A percentile compares a stretch with the other conserved stretches of the same genome.
These are phyloP conservation scores for Drosophila fulvimacula DNA, from an alignment of 2,888 invertebrate genomes.

Conservation along the genomic window DNA sequence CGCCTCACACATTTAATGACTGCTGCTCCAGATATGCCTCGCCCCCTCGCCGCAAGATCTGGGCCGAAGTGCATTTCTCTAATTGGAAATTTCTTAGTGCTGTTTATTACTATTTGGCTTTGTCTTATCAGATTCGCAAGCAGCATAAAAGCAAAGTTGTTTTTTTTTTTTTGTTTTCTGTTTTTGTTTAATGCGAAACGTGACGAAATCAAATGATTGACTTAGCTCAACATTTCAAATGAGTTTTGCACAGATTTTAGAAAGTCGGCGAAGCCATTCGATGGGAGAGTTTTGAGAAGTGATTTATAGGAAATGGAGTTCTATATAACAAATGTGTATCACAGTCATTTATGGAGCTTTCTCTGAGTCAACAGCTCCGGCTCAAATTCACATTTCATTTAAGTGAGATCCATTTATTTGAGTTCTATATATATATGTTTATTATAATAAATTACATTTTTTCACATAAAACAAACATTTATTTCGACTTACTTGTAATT, in stretches of 20 bases:
- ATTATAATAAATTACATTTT: too few species aligned
- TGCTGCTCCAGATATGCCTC: conserved; percentile 11
- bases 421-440: too few species aligned
- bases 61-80: conserved; percentile 31
- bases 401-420: not conserved
- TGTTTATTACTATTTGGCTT: conserved; percentile 2
- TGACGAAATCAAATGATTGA: conserved; percentile 48
- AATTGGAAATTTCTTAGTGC: conserved; percentile 19
- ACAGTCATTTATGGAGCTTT: not conserved
- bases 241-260: conserved; percentile 11
- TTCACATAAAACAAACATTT: too few species aligned
- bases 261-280: conserved; percentile 1
- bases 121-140: conserved; percentile 33
- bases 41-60: not conserved
- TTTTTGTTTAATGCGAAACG: conserved; percentile 15
- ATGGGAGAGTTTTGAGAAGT: conserved; percentile 9
- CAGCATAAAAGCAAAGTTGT: conserved; percentile 1
- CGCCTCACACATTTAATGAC: conserved; percentile 22
- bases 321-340: not conserved
- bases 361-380: not conserved
- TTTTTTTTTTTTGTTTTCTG: not conserved
- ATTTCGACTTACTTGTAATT: too few species aligned
- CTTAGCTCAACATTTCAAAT: conserved; percentile 17
- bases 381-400: not conserved
- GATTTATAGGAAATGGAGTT: conserved; percentile 2